Evolutionary conservation across 2,797 vertebrate species (phyloP).

Genomic region (Clarias pachynema): DNA sequence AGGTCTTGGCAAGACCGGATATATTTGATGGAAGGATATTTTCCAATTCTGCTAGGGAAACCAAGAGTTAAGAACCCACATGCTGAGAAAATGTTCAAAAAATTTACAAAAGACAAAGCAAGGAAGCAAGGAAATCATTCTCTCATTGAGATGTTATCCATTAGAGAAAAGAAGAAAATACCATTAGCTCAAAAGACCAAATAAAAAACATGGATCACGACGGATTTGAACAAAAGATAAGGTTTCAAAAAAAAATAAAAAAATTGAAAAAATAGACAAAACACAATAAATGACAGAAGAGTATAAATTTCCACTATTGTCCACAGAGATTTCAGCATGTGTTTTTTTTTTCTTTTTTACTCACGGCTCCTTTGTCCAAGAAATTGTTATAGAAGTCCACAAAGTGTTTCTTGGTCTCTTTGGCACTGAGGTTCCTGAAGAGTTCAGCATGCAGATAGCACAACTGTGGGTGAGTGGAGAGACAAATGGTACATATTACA

Average conservation of each 20-base stretch:
- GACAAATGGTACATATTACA: not conserved
- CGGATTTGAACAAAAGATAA: conserved; percentile 1
- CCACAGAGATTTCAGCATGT: not conserved
- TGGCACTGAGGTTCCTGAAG: conserved; percentile 78
- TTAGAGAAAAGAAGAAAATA: conserved; percentile 12
- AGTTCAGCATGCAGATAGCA: conserved; percentile 89
- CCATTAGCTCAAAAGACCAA: conserved; percentile 6
- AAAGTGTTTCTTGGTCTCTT: conserved; percentile 89
- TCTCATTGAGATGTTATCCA: conserved; percentile 52
- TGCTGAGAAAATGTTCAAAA: not conserved
- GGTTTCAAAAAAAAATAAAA: not conserved
- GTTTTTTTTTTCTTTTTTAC: conserved; percentile 55
- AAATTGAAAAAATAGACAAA: not conserved
- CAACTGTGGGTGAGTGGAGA: conserved; percentile 70
- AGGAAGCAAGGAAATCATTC: conserved; percentile 62
- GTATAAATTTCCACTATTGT: not conserved
- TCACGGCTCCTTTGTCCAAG: conserved; percentile 88
- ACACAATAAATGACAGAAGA: not conserved
- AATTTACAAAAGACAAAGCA: not conserved
- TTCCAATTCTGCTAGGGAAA: not conserved
- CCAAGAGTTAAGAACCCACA: not conserved
- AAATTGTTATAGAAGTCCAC: conserved; percentile 87
- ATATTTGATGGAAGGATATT: not conserved
- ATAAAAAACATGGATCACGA: conserved; percentile 11
- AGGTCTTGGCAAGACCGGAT: not conserved